Percentiles rank a stretch among this genome's conserved stretches.
Conservation (phyloP, 2,113 vertebrate genomes). For the Trichechus manatus region DNA sequence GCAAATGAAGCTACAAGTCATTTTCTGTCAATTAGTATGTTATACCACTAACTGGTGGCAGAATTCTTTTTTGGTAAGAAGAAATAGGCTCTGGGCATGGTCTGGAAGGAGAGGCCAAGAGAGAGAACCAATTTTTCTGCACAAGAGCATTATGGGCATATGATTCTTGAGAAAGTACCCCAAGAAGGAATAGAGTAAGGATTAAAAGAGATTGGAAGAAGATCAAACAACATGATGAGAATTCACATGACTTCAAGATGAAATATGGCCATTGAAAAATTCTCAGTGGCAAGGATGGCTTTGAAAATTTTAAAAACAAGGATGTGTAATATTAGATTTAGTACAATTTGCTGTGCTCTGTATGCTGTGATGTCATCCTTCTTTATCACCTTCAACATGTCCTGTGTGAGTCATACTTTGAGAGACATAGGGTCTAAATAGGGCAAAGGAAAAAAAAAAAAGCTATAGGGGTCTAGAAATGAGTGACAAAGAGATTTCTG, state of each 20-base stretch:
- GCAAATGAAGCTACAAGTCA: neutral
- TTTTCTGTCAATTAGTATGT: neutral
- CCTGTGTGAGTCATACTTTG: neutral
- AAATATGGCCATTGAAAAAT: neutral
- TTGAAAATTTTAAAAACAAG: neutral
- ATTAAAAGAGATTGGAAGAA: neutral
- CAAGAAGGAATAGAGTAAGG: neutral
- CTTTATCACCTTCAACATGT: neutral
- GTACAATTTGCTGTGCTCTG: neutral
- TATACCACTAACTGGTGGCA: neutral
- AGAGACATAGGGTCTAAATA: neutral
- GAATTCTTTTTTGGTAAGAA: neutral
- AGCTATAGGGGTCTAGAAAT: neutral
- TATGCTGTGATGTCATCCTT: neutral
- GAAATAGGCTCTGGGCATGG: neutral
- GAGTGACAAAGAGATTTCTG: neutral
- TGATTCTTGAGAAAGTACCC: neutral
- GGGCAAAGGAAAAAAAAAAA: slow-evolving; percentile 18
- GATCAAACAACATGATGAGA: neutral
- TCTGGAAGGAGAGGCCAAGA: neutral
- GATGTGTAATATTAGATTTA: neutral
- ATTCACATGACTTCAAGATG: neutral
- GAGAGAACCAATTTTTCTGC: neutral
- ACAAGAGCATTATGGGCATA: neutral
- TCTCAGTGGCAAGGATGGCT: neutral